Base-by-base conservation (phyloP, 2,113 vertebrate genomes). In the Limanda limanda region DNA sequence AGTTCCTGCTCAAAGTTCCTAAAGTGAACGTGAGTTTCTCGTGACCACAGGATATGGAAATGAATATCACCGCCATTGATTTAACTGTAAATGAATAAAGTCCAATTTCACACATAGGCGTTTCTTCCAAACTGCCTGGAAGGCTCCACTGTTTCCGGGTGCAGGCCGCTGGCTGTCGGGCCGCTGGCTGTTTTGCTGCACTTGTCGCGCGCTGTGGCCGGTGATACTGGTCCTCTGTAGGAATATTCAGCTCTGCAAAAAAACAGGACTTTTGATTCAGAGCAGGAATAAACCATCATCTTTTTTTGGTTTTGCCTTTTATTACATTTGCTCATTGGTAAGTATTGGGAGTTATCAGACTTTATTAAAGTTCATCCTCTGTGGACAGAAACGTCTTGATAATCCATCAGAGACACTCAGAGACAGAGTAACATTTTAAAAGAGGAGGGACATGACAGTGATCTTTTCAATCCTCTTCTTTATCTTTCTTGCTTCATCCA, bases 161-260 rank as follows among this genome's bases (percentile, higher is more conserved):
- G 79, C 24, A 71, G 76, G 73, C 58, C 71, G 69, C 92, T 91
- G 47, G 85, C 64, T n/a, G 89, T 73, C n/a, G 10, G 40, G 45
- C 14, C 45, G 14, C 45, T 47, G 27, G 27, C 5, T 5, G 35
- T 37, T 37, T 82, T 92, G n/a, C 79, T 86, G 4, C 84, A 93
- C 83, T 95, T 96, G 71, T 92, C 90, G 73, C 81, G 92, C 42
- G 94, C 82, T 31, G 95, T 94, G 59, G 89, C 87, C 64, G 95
- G 90, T 2, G 96, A 95, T 0, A 93, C 85, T 24, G 94, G 87
- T 62, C 95, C 94, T 0, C 92, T 95, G 68, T 97, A 96, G 0
- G 93, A 79, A 52, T 96, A 96, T 1, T 88, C 92, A 60, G 86
- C 79, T 71, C 93, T 93, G 81, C 42, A 68, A 76, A 59, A 1